Conservation (phyloP, 2,113 vertebrate species). For the Oreochromis aureus region DNA sequence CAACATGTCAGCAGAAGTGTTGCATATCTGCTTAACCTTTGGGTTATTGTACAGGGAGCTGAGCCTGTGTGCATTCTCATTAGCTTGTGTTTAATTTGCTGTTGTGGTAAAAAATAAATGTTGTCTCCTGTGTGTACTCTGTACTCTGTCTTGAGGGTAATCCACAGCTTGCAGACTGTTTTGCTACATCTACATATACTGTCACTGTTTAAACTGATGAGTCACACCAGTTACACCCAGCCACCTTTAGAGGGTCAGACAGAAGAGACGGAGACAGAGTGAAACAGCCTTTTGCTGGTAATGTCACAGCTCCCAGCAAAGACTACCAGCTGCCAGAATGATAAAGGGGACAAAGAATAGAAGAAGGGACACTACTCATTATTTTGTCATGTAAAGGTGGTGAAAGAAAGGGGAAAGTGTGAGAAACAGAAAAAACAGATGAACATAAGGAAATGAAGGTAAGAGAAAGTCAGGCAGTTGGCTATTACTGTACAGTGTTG, state of each 20-base stretch:
- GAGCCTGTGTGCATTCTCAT: not conserved
- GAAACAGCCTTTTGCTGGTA: not conserved
- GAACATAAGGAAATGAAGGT: not conserved
- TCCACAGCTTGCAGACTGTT: not conserved
- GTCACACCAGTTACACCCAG: constrained; percentile 6
- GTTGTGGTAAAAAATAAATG: not conserved
- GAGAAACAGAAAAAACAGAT: not conserved
- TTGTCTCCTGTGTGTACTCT: not conserved
- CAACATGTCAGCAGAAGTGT: not conserved
- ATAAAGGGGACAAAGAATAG: not conserved
- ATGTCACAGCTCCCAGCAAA: not conserved
- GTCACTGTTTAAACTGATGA: constrained; percentile 4
- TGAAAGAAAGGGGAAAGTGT: not conserved
- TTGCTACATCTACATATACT: not conserved
- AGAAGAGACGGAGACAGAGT: not conserved
- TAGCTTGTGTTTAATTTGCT: not conserved
- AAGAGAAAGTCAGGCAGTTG: not conserved
- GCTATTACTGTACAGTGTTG: not conserved
- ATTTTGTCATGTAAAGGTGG: not conserved
- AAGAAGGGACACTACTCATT: not conserved
- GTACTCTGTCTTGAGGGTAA: not conserved
- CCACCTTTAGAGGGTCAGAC: not conserved
- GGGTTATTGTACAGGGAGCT: not conserved
- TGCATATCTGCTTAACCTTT: not conserved
- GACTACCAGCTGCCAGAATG: not conserved